Evolutionary conservation across 2,797 vertebrate species (phyloP), one percentile per base, ranked within the genome.

Genomic region (Molossus molossus): DNA sequence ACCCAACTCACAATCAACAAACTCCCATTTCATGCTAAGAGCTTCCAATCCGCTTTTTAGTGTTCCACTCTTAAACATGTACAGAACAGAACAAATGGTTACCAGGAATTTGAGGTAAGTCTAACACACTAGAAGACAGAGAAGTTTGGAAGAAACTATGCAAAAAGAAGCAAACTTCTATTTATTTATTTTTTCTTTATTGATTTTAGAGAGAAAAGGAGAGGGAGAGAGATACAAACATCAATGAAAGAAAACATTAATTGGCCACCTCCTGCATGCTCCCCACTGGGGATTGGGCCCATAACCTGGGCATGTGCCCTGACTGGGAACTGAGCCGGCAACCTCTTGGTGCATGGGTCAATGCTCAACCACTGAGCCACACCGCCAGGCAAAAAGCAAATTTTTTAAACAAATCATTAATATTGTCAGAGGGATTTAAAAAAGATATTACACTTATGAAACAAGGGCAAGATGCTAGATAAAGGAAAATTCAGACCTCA

Each of bases 71-170:
- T 95, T 95, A 89, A 97, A 64, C 40, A 94, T 25, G 6, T 50
- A 88, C 18, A 85, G 65, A 82, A 87, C 21, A 73, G 67, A 94
- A 5, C 17, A 92, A 91, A 84, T 64, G 17, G 53, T 60, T 8
- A 57, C 58, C n/a, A 73, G 8, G 94, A 85, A 90, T 50, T 73
- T 87, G 21, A 94, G n/a, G 76, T 55, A 88, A 93, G 27, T 76
- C n/a, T 72, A 88, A 75, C 70, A 84, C 48, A 9, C 29, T 55
- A 96, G 77, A 94, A 94, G 91, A 87, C 45, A 81, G 5, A 93
- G 20, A 58, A 65, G 1, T 69, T 67, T 90, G 58, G 17, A 88
- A 58, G 62, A 94, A 94, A 96, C 20, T 37, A 89, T 75, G 40
- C 17, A 90, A 58, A 33, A 87, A 83, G 33, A 90, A 93, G 23